These are phyloP conservation scores for Emmelina monodactyla DNA, from an alignment of 2,888 invertebrate species.

Conservation along the genomic window DNA sequence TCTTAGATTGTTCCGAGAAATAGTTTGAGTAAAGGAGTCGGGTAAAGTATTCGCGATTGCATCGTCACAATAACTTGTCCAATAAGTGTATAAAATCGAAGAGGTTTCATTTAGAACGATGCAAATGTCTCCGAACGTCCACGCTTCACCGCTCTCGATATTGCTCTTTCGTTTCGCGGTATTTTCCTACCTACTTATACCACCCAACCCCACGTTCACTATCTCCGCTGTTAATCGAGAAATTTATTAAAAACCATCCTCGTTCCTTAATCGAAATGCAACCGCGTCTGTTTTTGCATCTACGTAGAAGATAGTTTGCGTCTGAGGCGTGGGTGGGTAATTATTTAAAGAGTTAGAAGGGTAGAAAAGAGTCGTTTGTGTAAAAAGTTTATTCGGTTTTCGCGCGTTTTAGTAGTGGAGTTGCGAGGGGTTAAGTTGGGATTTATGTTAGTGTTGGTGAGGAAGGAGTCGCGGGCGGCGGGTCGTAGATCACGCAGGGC, in stretches of 20 bases:
- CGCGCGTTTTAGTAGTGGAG: too few species aligned
- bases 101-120: constrained; percentile 38
- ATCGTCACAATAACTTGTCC: constrained; percentile 30
- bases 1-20: not conserved
- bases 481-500: constrained; percentile 46
- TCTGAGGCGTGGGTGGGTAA: too few species aligned
- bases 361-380: too few species aligned
- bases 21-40: not conserved
- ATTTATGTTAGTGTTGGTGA: constrained; percentile 33
- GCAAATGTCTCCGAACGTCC: constrained; percentile 42
- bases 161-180: constrained; percentile 20
- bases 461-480: constrained; percentile 24
- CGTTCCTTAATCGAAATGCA: constrained; percentile 23
- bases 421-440: too few species aligned
- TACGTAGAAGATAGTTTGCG: too few species aligned
- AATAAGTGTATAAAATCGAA: constrained; percentile 38
- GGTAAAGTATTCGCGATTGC: constrained; percentile 6
- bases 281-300: constrained; percentile 8
- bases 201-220: constrained; percentile 25
- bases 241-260: constrained; percentile 42
- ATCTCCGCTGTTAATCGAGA: constrained; percentile 49
- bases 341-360: too few species aligned
- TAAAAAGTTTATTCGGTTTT: too few species aligned
- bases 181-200: constrained; percentile 15
- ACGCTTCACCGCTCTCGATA: constrained; percentile 41